Percentiles rank a stretch among this genome's conserved stretches.
Conservation (phyloP, 2,888 invertebrate species). For the Drosophila subsilvestris region DNA sequence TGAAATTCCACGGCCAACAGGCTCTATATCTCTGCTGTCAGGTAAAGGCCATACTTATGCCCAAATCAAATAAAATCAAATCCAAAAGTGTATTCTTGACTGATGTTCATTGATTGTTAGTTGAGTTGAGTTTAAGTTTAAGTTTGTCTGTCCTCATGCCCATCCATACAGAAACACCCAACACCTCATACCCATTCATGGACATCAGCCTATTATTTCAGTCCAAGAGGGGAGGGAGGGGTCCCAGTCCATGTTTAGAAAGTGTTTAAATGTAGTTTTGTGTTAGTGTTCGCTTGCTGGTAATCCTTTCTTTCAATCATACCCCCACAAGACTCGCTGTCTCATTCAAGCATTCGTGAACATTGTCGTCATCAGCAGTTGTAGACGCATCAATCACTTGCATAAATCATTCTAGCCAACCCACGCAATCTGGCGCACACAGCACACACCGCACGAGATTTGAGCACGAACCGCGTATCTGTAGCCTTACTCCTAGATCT, state of each 20-base stretch:
- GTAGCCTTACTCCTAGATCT: constrained; percentile 38
- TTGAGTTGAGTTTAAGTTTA: constrained; percentile 61
- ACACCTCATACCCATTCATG: constrained; percentile 8
- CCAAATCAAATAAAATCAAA: too few species aligned
- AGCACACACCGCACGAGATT: constrained; percentile 53
- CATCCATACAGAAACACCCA: constrained; percentile 7
- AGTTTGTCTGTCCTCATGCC: constrained; percentile 69
- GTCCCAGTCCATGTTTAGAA: constrained; percentile 28
- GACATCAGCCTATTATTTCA: constrained; percentile 6
- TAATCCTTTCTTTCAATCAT: constrained; percentile 52
- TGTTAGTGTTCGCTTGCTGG: constrained; percentile 56
- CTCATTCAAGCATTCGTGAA: constrained; percentile 18
- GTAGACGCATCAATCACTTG: constrained; percentile 20
- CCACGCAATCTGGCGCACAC: constrained; percentile 64
- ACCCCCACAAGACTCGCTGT: constrained; percentile 20
- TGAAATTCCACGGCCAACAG: constrained; percentile 66
- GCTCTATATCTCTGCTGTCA: constrained; percentile 84
- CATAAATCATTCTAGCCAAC: constrained; percentile 33
- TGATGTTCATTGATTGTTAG: constrained; percentile 72
- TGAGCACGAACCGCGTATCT: constrained; percentile 55
- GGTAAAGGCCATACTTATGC: constrained; percentile 79
- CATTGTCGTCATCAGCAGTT: constrained; percentile 28
- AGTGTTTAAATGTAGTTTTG: constrained; percentile 58
- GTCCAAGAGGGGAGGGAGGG: constrained; percentile 24
- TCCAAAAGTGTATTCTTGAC: constrained; percentile 62